A percentile compares a stretch with the other conserved stretches of the same genome.
Evolutionary conservation across 2,113 vertebrate species (phyloP).

Genomic region (Petromus typicus): DNA sequence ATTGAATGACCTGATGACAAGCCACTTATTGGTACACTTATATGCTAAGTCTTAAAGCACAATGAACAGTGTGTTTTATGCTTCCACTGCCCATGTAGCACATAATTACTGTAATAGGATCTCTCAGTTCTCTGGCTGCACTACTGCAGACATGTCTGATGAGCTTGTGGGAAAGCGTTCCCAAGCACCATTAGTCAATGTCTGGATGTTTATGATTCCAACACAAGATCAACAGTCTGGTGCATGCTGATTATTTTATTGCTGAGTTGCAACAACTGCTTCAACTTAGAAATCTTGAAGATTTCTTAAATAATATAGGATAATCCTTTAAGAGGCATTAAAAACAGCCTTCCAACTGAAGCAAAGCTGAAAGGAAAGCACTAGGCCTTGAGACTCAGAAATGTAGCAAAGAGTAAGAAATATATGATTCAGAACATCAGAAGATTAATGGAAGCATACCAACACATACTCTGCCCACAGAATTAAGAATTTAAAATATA

Average conservation of each 20-base stretch:
- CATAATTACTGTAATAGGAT: not conserved
- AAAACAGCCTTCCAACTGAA: not conserved
- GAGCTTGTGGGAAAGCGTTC: slow-evolving; percentile 37
- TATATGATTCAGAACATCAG: not conserved
- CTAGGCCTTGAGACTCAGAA: not conserved
- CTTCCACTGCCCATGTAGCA: not conserved
- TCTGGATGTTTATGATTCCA: slow-evolving; percentile 27
- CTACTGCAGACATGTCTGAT: not conserved
- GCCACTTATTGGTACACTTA: not conserved
- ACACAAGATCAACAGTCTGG: slow-evolving; percentile 40
- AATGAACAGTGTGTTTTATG: not conserved
- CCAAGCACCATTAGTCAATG: not conserved
- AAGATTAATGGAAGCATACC: slow-evolving; percentile 21
- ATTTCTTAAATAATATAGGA: slow-evolving; percentile 27
- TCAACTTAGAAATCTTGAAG: slow-evolving; percentile 45
- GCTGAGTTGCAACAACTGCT: slow-evolving; percentile 40
- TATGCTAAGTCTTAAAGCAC: not conserved
- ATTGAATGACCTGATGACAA: not conserved
- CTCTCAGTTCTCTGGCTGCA: not conserved
- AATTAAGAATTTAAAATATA: slow-evolving; percentile 43
- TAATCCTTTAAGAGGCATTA: slow-evolving; percentile 44
- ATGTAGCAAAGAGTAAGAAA: not conserved
- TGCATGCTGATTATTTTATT: slow-evolving; percentile 37
- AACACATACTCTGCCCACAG: not conserved
- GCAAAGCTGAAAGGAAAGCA: not conserved